phyloP scores from a whole-genome alignment of 2,888 invertebrate genomes.

The Bombyx huttoni region DNA sequence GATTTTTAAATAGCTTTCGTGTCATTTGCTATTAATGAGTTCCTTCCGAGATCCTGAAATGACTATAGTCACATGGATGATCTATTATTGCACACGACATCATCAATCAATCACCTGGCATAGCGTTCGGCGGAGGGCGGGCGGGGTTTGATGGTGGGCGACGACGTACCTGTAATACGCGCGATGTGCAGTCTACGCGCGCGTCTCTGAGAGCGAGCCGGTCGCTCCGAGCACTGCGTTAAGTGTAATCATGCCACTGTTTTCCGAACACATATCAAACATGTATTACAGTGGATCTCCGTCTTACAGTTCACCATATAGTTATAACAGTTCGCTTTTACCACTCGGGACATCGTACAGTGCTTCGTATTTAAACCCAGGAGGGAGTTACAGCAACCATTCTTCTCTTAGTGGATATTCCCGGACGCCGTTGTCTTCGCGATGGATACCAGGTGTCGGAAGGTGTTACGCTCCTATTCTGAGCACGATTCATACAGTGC shows the following conservation, averaged over 20 bases:
- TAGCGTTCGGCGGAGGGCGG: constrained; percentile 16
- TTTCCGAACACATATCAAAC: constrained; percentile 77
- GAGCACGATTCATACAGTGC: constrained; percentile 66
- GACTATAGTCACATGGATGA: constrained; percentile 22
- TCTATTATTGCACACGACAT: constrained; percentile 51
- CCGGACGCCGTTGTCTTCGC: constrained; percentile 49
- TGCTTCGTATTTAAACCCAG: constrained; percentile 66
- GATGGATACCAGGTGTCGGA: constrained; percentile 47
- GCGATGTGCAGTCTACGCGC: constrained; percentile 38
- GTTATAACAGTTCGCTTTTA: constrained; percentile 55
- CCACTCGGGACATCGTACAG: constrained; percentile 48
- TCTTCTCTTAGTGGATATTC: constrained; percentile 70
- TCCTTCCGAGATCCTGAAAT: constrained; percentile 30
- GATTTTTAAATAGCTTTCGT: background rate
- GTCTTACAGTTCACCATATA: constrained; percentile 59
- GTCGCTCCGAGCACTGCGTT: constrained; percentile 23
- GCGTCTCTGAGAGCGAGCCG: constrained; percentile 27
- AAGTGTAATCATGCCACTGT: constrained; percentile 73
- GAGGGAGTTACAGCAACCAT: constrained; percentile 60
- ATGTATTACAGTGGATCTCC: constrained; percentile 66
- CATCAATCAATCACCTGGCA: constrained; percentile 61
- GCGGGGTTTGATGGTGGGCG: constrained; percentile 11
- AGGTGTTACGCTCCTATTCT: constrained; percentile 80
- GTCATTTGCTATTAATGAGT: constrained; percentile 13
- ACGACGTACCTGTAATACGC: constrained; percentile 23